phyloP scores from a whole-genome alignment of 2,113 vertebrate genomes.

The Ranitomeya imitator region DNA sequence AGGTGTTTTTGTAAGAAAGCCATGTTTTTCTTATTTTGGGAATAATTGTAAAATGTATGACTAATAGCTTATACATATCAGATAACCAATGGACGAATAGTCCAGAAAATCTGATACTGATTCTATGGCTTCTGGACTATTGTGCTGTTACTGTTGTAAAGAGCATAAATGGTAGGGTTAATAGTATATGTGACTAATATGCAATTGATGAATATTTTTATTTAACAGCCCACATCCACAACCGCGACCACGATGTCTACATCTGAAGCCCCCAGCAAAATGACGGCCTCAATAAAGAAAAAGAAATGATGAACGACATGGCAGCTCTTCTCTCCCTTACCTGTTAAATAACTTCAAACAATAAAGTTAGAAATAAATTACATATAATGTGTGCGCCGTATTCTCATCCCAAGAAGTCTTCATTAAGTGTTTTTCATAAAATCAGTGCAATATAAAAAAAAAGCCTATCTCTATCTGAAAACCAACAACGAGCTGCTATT shows the following conservation, averaged over 20 bases:
- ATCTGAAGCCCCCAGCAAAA: slow-evolving; percentile 30
- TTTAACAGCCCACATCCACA: slow-evolving; percentile 33
- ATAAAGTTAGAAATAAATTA: background rate
- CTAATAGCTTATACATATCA: too few species aligned
- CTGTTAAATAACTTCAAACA: background rate
- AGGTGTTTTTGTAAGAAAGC: too few species aligned
- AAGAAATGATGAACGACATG: background rate
- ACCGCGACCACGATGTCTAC: slow-evolving; percentile 23
- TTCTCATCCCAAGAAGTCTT: background rate
- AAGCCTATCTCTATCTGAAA: background rate
- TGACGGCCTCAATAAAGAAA: slow-evolving; percentile 14
- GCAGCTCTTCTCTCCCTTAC: background rate
- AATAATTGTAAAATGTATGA: too few species aligned
- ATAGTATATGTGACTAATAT: too few species aligned
- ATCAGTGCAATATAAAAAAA: too few species aligned
- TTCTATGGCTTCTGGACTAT: too few species aligned
- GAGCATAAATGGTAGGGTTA: too few species aligned
- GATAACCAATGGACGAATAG: too few species aligned
- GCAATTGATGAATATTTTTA: background rate
- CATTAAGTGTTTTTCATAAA: background rate
- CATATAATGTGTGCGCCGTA: background rate
- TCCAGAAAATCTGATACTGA: too few species aligned
- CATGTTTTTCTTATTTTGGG: too few species aligned
- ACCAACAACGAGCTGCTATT: background rate
- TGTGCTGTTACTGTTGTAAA: too few species aligned